phyloP scores from a whole-genome alignment of 2,113 vertebrate genomes.

The Merops nubicus region DNA sequence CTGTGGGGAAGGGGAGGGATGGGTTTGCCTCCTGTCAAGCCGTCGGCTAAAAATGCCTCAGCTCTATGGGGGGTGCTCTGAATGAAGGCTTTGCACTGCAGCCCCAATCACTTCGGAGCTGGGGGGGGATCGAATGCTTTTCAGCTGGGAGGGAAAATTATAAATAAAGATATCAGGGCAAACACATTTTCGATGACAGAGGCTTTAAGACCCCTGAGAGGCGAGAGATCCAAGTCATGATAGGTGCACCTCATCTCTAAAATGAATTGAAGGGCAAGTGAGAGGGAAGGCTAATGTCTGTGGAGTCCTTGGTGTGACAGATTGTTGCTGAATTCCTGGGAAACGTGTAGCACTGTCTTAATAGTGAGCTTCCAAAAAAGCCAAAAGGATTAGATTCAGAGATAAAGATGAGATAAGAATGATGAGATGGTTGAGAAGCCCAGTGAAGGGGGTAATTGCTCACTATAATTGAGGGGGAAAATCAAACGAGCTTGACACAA shows the following conservation, averaged over 20 bases:
- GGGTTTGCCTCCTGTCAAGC: background rate
- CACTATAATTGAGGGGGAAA: slow-evolving; percentile 17
- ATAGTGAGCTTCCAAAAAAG: background rate
- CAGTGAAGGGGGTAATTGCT: background rate
- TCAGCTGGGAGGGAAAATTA: background rate
- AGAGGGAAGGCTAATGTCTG: background rate
- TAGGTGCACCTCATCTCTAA: slow-evolving; percentile 33
- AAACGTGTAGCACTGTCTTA: background rate
- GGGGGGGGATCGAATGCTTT: slow-evolving; percentile 3
- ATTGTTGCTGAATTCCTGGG: background rate
- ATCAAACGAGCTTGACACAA: slow-evolving; percentile 37
- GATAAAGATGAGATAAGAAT: background rate
- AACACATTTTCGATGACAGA: background rate
- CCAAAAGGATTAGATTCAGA: background rate
- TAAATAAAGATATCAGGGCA: slow-evolving; percentile 9
- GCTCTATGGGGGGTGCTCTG: background rate
- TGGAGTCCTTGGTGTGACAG: slow-evolving; percentile 2
- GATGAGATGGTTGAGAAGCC: background rate
- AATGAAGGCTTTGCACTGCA: background rate
- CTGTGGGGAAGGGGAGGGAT: background rate
- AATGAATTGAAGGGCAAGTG: slow-evolving; percentile 51
- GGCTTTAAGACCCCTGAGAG: slow-evolving; percentile 18
- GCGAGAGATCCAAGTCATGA: slow-evolving; percentile 29
- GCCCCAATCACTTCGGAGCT: background rate
- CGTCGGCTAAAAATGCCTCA: background rate